Percentiles rank a stretch among this genome's conserved stretches.
phyloP scores from a whole-genome alignment of 2,797 vertebrate species.

The Amniataba percoides region DNA sequence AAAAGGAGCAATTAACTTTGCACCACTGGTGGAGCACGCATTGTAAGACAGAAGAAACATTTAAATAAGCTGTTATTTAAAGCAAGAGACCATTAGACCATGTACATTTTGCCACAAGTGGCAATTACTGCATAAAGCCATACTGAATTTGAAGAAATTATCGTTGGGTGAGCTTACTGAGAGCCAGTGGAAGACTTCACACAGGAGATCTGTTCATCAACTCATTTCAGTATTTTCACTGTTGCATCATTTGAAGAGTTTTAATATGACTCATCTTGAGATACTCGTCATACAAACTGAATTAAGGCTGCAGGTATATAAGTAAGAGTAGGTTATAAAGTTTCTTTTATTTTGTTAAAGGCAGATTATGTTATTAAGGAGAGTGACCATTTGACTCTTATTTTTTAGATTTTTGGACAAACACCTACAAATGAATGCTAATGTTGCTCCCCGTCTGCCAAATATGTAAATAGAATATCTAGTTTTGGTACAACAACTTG shows the following conservation, averaged over 20 bases:
- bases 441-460: background rate
- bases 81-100: background rate
- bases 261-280: background rate
- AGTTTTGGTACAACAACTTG: background rate
- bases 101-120: constrained; percentile 4
- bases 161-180: background rate
- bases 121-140: constrained; percentile 4
- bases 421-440: background rate
- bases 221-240: background rate
- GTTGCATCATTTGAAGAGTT: background rate
- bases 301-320: background rate
- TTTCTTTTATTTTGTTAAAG: background rate
- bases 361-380: background rate
- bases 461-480: background rate
- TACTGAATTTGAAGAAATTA: background rate
- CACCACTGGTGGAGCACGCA: constrained; percentile 18
- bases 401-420: background rate
- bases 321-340: background rate
- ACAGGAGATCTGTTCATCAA: background rate
- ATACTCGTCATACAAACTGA: background rate
- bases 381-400: background rate
- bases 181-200: background rate
- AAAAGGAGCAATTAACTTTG: constrained; percentile 52
- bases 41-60: background rate
- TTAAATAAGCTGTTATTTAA: constrained; percentile 21